A percentile compares a stretch with the other conserved stretches of the same genome.
phyloP scores from a whole-genome alignment of 2,797 vertebrate genomes.

The Diglossa cyanea region DNA sequence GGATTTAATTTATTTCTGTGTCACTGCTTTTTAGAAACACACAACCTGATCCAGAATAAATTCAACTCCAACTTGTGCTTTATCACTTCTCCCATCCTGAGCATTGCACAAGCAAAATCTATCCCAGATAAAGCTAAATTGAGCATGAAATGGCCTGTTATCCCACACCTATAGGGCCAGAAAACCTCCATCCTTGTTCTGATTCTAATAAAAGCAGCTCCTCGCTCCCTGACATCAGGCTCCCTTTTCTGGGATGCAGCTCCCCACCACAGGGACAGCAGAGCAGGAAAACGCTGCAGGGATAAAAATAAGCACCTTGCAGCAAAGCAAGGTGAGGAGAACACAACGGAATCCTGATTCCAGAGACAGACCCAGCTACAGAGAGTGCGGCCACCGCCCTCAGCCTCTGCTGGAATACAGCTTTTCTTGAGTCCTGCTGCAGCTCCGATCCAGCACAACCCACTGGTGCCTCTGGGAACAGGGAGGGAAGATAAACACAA shows the following conservation, averaged over 20 bases:
- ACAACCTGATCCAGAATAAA: background rate
- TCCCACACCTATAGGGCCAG: background rate
- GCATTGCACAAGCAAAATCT: background rate
- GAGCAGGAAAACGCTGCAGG: background rate
- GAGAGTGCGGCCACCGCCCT: background rate
- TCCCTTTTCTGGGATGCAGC: background rate
- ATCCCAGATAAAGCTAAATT: background rate
- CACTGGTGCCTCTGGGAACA: background rate
- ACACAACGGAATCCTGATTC: background rate
- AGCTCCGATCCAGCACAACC: background rate
- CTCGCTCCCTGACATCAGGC: background rate
- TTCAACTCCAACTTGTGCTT: background rate
- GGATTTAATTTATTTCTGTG: background rate
- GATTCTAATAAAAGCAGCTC: background rate
- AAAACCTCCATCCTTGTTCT: background rate
- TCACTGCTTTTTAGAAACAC: background rate
- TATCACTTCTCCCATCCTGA: background rate
- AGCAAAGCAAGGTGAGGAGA: background rate
- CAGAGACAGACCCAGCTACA: background rate
- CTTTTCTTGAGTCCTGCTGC: background rate
- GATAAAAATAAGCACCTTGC: conserved; percentile 13
- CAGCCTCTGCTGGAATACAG: background rate
- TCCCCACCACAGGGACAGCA: background rate
- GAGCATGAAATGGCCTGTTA: background rate
- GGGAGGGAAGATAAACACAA: background rate